These are phyloP conservation scores for Synanthedon andrenaeformis DNA, from an alignment of 2,888 invertebrate species.

Conservation along the genomic window DNA sequence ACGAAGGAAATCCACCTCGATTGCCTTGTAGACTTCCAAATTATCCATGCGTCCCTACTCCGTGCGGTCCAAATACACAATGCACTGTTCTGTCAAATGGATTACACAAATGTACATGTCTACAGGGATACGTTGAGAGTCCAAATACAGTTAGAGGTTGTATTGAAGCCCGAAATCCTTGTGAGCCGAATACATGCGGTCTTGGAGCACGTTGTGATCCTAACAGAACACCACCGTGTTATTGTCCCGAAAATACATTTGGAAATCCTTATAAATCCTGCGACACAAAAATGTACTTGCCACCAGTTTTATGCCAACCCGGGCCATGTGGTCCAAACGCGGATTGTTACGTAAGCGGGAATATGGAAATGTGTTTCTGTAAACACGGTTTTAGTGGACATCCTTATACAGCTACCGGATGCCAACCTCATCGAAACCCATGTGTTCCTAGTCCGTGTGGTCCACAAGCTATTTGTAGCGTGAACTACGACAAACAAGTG, in stretches of 20 bases:
- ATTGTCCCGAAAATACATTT: conserved; percentile 83
- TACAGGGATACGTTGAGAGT: conserved; percentile 85
- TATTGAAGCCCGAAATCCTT: conserved; percentile 81
- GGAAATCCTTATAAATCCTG: conserved; percentile 88
- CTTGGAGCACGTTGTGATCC: conserved; percentile 83
- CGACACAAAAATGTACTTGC: conserved; percentile 64
- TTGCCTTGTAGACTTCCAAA: conserved; percentile 77
- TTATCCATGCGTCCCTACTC: conserved; percentile 86
- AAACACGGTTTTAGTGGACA: conserved; percentile 81
- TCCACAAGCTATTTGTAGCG: conserved; percentile 78
- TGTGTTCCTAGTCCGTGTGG: conserved; percentile 87
- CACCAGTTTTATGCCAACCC: conserved; percentile 78
- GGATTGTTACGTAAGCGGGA: conserved; percentile 85
- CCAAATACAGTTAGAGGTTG: conserved; percentile 91
- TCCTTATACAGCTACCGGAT: conserved; percentile 76
- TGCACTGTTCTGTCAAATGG: conserved; percentile 82
- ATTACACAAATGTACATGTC: conserved; percentile 88
- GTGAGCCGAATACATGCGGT: conserved; percentile 87
- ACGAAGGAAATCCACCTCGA: conserved; percentile 85
- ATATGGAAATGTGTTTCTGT: conserved; percentile 88
- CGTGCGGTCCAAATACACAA: conserved; percentile 90
- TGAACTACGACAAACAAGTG: conserved; percentile 76
- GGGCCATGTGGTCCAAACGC: conserved; percentile 87
- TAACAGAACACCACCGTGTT: conserved; percentile 82
- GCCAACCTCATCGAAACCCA: conserved; percentile 76